Evolutionary conservation across 30 jellyfish, hydroid and myxozoan species (phyloP), one percentile per base, ranked within the genome.

Genomic region (Hydractinia echinata): DNA sequence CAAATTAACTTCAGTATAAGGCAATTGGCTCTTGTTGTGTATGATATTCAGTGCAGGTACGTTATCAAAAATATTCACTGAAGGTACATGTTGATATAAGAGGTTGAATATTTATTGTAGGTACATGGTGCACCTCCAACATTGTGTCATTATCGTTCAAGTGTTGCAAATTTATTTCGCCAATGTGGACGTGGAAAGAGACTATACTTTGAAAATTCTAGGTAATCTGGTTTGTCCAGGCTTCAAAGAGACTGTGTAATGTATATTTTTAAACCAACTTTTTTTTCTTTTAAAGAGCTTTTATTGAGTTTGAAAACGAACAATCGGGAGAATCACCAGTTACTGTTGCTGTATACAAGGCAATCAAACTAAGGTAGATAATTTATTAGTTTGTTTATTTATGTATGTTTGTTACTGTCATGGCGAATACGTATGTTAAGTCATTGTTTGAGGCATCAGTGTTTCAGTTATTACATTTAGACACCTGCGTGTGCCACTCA

Each of bases 91-190:
- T 30, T 30, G 2, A 30, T 30, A 30, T 1, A 30, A 30, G 1
- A 30, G 44, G 2, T 30, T 0, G 44, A 19, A 82, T 69, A 72
- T 49, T 18, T 53, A 49, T 61, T n/a, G 56, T 71, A 93, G 99
- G 86, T 93, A 8, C 79, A 87, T 58, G 96, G 95, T 67, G 94
- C 89, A 14, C 99, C 99, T 11, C 70, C 88, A 0, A 93, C 99
- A 1, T 89, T 95, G 20, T 58, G 82, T 53, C 70, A 88, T 39
- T 93, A 93, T 88, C 70, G 80, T 49, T 61, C 61, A 39, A 72
- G 77, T 20, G 95, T 93, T 67, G 99, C 96, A 7, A 70, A 84
- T 9, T 83, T 93, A 19, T 61, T 93, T 30, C 81, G 99, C 61
- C 81, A 79, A 20, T 93, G 99, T 71, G 99, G 99, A 48, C 81